phyloP scores from a whole-genome alignment of 2,797 vertebrate genomes.

The Allobates femoralis region DNA sequence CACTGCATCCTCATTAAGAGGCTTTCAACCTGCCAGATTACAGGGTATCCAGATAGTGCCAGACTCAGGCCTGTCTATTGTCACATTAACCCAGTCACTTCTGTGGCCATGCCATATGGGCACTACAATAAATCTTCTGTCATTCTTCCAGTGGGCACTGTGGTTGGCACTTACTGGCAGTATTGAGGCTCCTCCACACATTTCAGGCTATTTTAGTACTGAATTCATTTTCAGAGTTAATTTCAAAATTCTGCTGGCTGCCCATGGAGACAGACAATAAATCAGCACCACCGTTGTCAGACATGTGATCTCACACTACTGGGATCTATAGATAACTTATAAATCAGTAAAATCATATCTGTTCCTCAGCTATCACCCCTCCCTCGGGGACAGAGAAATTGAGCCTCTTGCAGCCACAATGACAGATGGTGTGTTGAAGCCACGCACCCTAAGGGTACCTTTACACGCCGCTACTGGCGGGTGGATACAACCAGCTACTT shows the following conservation, averaged over 20 bases:
- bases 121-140: background rate
- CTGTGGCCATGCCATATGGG: background rate
- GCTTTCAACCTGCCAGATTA: slow-evolving; percentile 39
- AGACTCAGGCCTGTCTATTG: slow-evolving; percentile 7
- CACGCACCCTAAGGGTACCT: no score
- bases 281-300: background rate
- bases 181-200: background rate
- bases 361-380: no score
- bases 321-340: no score
- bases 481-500: no score
- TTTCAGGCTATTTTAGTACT: background rate
- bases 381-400: no score
- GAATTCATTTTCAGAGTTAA: background rate
- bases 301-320: background rate
- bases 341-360: no score
- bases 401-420: no score
- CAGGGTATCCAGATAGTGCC: background rate
- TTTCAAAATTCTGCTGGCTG: background rate
- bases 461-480: no score
- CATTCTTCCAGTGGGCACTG: background rate
- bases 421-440: no score
- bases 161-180: background rate
- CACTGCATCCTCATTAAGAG: slow-evolving; percentile 3
- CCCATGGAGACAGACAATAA: background rate
- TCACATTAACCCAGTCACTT: background rate